A percentile compares a stretch with the other conserved stretches of the same genome.
Conservation (phyloP, 2,113 vertebrate genomes). For the Thryonomys swinderianus region DNA sequence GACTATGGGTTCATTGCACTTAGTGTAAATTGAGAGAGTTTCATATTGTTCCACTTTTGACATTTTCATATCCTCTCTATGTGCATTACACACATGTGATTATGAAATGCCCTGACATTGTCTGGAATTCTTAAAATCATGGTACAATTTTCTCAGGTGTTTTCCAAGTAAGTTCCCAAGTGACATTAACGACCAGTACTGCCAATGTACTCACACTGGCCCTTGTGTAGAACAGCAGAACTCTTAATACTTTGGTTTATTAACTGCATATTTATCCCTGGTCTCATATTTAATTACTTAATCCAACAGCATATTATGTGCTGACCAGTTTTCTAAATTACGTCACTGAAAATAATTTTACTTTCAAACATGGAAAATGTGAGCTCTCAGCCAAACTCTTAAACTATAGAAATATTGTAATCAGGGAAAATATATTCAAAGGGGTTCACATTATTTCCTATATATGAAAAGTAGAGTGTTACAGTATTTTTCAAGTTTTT, state of each 20-base stretch:
- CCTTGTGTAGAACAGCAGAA: slow-evolving; percentile 34
- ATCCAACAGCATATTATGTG: slow-evolving; percentile 53
- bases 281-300: slow-evolving; percentile 65
- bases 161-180: slow-evolving; percentile 48
- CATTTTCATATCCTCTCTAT: slow-evolving; percentile 45
- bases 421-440: slow-evolving; percentile 47
- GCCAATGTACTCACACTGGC: slow-evolving; percentile 54
- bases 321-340: slow-evolving; percentile 58
- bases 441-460: slow-evolving; percentile 59
- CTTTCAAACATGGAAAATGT: slow-evolving; percentile 50
- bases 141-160: slow-evolving; percentile 55
- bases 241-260: slow-evolving; percentile 49
- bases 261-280: not conserved
- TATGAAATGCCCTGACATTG: not conserved
- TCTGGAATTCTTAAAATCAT: slow-evolving; percentile 43
- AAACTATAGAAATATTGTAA: slow-evolving; percentile 61
- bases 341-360: slow-evolving; percentile 60
- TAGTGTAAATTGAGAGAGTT: slow-evolving; percentile 55
- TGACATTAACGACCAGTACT: not conserved
- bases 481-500: slow-evolving; percentile 53
- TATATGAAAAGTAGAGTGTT: slow-evolving; percentile 35
- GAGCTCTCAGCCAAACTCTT: slow-evolving; percentile 48
- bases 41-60: slow-evolving; percentile 58
- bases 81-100: not conserved
- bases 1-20: not conserved